Conservation (phyloP, 2,113 vertebrate species). For the Strigops habroptila region DNA sequence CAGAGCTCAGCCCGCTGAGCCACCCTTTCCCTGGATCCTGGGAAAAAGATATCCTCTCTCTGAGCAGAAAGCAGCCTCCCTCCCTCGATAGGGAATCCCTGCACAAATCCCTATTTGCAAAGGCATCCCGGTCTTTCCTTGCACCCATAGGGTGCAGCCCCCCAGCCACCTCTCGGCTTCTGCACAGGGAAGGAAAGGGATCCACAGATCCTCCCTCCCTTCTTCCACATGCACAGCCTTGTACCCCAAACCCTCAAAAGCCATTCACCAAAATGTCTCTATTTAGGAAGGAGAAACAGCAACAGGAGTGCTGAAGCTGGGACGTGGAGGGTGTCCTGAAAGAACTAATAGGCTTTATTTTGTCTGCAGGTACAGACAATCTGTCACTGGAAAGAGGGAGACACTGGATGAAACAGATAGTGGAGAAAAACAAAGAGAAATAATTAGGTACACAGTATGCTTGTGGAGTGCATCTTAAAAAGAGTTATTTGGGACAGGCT, state of each 20-base stretch:
- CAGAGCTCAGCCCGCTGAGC: background rate
- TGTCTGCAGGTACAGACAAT: background rate
- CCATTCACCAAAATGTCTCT: background rate
- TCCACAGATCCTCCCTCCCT: background rate
- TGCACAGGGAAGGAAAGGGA: background rate
- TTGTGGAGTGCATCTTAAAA: slow-evolving; percentile 38
- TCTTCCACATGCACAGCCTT: background rate
- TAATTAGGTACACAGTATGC: slow-evolving; percentile 16
- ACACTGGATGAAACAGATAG: background rate
- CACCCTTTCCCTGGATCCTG: background rate
- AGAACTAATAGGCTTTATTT: background rate
- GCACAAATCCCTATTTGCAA: background rate
- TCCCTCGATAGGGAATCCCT: background rate
- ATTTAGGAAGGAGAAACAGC: background rate
- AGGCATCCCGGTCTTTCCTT: background rate
- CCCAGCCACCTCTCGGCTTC: background rate
- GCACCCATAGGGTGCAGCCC: background rate
- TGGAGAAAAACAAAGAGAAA: slow-evolving; percentile 11
- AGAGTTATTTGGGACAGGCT: slow-evolving; percentile 39
- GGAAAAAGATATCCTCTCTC: background rate
- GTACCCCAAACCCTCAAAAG: background rate
- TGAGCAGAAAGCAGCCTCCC: background rate
- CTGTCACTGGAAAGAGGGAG: background rate
- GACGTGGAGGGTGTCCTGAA: background rate
- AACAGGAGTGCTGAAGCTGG: background rate